Percentiles rank a stretch among this genome's conserved stretches.
Conservation (phyloP, 2,797 vertebrate genomes). For the Sebastes wilsoni region DNA sequence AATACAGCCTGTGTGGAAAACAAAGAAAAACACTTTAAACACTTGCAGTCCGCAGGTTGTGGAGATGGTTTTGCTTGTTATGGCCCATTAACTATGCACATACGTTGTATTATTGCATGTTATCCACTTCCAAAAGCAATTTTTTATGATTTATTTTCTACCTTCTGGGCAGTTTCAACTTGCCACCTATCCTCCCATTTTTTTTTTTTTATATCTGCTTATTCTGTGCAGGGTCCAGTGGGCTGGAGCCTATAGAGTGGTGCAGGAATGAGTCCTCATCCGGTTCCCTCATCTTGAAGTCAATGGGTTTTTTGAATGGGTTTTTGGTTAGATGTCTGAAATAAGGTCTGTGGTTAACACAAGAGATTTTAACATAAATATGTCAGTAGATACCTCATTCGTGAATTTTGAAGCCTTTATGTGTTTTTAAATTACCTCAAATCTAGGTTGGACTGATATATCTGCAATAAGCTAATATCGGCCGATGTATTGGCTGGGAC, state of each 20-base stretch:
- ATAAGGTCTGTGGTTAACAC: too few relatives aligned
- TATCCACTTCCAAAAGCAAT: not conserved
- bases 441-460: not conserved
- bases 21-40: constrained; percentile 27
- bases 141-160: not conserved
- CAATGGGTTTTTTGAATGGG: too few relatives aligned
- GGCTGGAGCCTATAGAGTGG: not conserved
- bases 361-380: too few relatives aligned
- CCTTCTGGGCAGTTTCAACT: not conserved
- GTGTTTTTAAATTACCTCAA: too few relatives aligned
- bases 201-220: not conserved
- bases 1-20: constrained; percentile 38
- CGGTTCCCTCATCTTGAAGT: not conserved
- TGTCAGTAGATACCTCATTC: too few relatives aligned
- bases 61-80: constrained; percentile 9
- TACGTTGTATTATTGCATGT: not conserved
- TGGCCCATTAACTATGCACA: constrained; percentile 7
- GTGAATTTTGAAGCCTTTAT: too few relatives aligned
- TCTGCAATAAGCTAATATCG: too few relatives aligned
- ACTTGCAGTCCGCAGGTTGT: not conserved
- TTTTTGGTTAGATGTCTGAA: too few relatives aligned
- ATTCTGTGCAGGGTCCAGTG: not conserved
- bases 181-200: not conserved
- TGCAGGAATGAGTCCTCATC: too few relatives aligned
- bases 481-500: too few relatives aligned